Evolutionary conservation across 2,113 vertebrate species (phyloP).

Genomic region (Cettia cetti): DNA sequence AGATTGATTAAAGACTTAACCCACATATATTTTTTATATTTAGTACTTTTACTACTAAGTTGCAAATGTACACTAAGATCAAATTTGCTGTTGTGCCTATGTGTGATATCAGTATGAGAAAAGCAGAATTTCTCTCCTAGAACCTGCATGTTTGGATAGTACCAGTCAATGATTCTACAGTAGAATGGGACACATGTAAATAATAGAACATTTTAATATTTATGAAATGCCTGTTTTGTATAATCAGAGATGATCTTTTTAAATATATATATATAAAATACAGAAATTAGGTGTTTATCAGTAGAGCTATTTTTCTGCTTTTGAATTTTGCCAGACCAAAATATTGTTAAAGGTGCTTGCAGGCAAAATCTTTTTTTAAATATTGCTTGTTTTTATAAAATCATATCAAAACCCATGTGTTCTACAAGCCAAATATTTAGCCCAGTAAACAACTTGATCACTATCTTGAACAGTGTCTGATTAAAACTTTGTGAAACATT

Average conservation of each 20-base stretch:
- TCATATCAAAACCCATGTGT: background rate
- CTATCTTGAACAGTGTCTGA: background rate
- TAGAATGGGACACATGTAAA: conserved; percentile 45
- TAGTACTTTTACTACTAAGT: background rate
- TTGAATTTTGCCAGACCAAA: conserved; percentile 1
- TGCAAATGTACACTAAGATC: background rate
- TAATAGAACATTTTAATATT: conserved; percentile 54
- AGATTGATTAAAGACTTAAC: conserved; percentile 26
- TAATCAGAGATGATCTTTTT: conserved; percentile 6
- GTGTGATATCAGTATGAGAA: background rate
- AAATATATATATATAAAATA: conserved; percentile 18
- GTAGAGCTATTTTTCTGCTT: conserved; percentile 39
- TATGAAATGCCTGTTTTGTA: conserved; percentile 40
- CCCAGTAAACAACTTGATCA: background rate
- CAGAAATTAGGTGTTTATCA: conserved; percentile 38
- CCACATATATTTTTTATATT: background rate
- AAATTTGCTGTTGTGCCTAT: background rate
- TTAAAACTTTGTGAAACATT: background rate
- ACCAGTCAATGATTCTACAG: background rate
- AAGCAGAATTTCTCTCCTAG: background rate
- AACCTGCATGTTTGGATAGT: background rate
- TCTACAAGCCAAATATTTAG: background rate
- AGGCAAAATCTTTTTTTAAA: background rate
- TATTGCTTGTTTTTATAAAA: background rate
- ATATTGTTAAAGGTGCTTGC: background rate